phyloP scores from a whole-genome alignment of 2,113 vertebrate species.

The Columba janthina region DNA sequence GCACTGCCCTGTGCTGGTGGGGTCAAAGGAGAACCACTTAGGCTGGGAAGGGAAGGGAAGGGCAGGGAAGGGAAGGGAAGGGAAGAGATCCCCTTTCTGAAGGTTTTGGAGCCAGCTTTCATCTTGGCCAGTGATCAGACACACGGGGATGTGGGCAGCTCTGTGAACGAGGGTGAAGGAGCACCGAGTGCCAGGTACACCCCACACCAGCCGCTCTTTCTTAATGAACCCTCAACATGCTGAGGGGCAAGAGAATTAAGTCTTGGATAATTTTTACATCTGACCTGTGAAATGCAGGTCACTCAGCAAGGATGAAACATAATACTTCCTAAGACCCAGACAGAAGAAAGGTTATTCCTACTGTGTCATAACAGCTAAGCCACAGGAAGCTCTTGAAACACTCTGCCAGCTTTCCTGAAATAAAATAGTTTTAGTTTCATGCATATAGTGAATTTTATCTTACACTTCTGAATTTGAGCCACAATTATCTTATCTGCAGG shows the following conservation, averaged over 20 bases:
- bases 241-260: background rate
- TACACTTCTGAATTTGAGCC: slow-evolving; percentile 56
- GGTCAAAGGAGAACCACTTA: background rate
- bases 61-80: background rate
- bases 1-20: background rate
- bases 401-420: slow-evolving; percentile 52
- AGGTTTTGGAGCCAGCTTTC: background rate
- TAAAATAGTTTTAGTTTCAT: slow-evolving; percentile 53
- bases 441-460: slow-evolving; percentile 31
- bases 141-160: accelerated
- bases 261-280: slow-evolving; percentile 44
- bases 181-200: background rate
- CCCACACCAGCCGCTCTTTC: background rate
- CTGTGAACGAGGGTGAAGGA: background rate
- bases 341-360: slow-evolving; percentile 59
- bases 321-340: slow-evolving; percentile 58
- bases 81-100: background rate
- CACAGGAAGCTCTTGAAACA: slow-evolving; percentile 51
- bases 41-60: background rate
- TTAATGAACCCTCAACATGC: background rate
- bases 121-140: background rate
- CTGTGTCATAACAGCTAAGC: slow-evolving; percentile 50
- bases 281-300: slow-evolving; percentile 49
- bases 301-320: slow-evolving; percentile 44
- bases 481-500: slow-evolving; percentile 39